Conservation (phyloP, 1,140 invertebrate species). For the Dinothrombium tinctorium region DNA sequence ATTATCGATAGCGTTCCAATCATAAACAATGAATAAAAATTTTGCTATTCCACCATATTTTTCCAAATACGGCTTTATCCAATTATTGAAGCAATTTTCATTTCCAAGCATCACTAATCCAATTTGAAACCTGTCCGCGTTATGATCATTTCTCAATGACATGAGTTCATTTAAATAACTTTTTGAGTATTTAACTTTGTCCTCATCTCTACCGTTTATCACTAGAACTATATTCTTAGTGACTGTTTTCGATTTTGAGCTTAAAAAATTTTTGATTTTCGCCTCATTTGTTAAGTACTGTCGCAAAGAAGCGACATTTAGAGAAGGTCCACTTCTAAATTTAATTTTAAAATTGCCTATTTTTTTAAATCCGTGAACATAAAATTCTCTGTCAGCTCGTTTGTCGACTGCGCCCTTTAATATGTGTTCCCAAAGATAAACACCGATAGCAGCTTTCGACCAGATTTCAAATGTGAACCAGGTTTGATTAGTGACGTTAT, state of each 20-base stretch:
- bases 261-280: constrained; percentile 23
- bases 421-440: constrained; percentile 31
- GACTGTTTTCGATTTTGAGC: constrained; percentile 25
- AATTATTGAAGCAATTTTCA: constrained; percentile 29
- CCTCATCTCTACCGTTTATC: constrained; percentile 27
- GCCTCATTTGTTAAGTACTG: constrained; percentile 13
- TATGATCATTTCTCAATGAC: constrained; percentile 18
- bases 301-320: constrained; percentile 10
- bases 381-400: constrained; percentile 18
- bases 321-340: constrained; percentile 24
- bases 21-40: constrained; percentile 29
- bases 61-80: constrained; percentile 26
- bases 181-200: constrained; percentile 25
- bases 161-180: constrained; percentile 27
- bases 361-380: constrained; percentile 23
- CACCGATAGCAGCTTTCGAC: constrained; percentile 29
- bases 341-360: constrained; percentile 19
- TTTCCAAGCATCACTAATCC: constrained; percentile 28
- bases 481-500: not conserved
- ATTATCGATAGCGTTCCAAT: constrained; percentile 27
- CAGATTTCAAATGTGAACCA: constrained; percentile 23
- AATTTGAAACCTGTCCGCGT: constrained; percentile 15
- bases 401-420: constrained; percentile 22
- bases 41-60: constrained; percentile 23
- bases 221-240: constrained; percentile 27